Percentiles rank a stretch among this genome's conserved stretches.
Evolutionary conservation across 2,888 invertebrate species (phyloP).

Genomic region (Hydrotaea cyrtoneurina): DNA sequence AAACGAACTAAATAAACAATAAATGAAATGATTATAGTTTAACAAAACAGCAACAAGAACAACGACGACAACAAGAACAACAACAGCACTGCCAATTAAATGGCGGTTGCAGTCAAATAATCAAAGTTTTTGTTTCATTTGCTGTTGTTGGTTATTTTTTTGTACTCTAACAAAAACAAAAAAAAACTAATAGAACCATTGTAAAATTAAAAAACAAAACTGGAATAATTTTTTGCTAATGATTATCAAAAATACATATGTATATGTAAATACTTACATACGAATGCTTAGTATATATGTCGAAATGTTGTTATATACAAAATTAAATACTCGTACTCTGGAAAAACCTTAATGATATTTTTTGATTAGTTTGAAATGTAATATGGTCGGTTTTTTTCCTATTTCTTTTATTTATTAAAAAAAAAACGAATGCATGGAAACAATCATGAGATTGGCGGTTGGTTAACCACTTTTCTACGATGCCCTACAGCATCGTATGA

Average conservation of each 20-base stretch:
- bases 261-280: not conserved
- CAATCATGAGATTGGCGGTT: not conserved
- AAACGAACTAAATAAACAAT: conserved; percentile 9
- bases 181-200: conserved; percentile 31
- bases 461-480: not conserved
- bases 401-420: not conserved
- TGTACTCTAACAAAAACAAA: conserved; percentile 18
- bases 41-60: conserved; percentile 13
- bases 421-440: not conserved
- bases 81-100: conserved; percentile 17
- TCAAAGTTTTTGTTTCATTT: conserved; percentile 35
- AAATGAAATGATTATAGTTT: conserved; percentile 40
- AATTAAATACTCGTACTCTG: not conserved
- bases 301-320: not conserved
- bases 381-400: not conserved
- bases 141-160: conserved; percentile 5
- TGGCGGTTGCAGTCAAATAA: conserved; percentile 38
- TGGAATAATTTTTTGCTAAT: conserved; percentile 69
- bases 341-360: conserved; percentile 4
- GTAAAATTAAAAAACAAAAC: conserved; percentile 44
- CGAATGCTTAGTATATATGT: not conserved
- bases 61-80: not conserved
- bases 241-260: conserved; percentile 66
- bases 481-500: not conserved
- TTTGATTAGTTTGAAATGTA: conserved; percentile 13